Evolutionary conservation across 2,113 vertebrate genomes (phyloP).

Genomic region (Podarcis muralis): DNA sequence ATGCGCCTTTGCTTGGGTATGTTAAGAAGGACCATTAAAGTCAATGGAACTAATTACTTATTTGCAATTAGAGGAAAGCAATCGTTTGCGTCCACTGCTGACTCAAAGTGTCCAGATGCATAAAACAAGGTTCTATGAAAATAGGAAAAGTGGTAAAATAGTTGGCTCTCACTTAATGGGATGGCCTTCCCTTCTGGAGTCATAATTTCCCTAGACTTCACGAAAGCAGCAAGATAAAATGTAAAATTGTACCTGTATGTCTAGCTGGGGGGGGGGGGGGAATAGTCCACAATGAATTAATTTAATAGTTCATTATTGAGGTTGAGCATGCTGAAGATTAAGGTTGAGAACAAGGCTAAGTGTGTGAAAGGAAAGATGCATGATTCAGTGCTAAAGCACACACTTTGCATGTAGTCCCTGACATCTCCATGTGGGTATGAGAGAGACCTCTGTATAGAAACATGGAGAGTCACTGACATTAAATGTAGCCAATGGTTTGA

Average conservation of each 20-base stretch:
- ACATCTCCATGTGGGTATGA: too few relatives aligned
- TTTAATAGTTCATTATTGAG: not conserved
- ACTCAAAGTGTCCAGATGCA: slow-evolving; percentile 9
- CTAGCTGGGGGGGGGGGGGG: not conserved
- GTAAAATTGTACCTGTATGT: not conserved
- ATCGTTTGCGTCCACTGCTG: slow-evolving; percentile 7
- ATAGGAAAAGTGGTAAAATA: not conserved
- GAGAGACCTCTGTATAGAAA: too few relatives aligned
- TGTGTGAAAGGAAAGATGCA: too few relatives aligned
- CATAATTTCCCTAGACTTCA: not conserved
- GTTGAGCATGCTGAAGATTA: not conserved
- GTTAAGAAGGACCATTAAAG: slow-evolving; percentile 5
- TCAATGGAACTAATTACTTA: slow-evolving; percentile 7
- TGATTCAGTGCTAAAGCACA: too few relatives aligned
- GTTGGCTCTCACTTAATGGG: not conserved
- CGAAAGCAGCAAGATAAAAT: not conserved
- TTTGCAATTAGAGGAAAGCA: not conserved
- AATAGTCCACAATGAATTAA: not conserved
- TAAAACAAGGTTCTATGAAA: not conserved
- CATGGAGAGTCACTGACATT: too few relatives aligned
- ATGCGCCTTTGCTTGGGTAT: not conserved
- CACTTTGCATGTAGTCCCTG: too few relatives aligned
- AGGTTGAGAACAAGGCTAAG: not conserved
- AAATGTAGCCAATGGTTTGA: not conserved
- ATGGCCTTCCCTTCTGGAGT: too few relatives aligned